phyloP scores from a whole-genome alignment of 2,888 invertebrate genomes.

The Parascotia fuliginaria region DNA sequence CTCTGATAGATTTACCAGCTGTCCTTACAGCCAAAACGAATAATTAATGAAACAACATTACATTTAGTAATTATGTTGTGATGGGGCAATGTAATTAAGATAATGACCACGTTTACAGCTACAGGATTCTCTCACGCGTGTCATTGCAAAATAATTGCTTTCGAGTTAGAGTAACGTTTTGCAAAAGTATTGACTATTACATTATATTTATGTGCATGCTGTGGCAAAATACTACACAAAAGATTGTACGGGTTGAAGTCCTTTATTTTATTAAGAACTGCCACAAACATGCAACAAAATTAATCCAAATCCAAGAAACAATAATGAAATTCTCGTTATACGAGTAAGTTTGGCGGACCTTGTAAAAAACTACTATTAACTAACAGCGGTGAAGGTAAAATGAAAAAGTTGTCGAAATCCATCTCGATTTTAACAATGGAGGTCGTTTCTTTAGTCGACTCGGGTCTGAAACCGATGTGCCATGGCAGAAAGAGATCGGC shows the following conservation, averaged over 20 bases:
- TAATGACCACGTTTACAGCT: background rate
- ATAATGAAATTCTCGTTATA: too few species aligned
- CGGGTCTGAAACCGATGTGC: conserved; percentile 37
- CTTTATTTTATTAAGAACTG: too few species aligned
- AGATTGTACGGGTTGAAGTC: too few species aligned
- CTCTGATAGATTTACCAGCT: conserved; percentile 9
- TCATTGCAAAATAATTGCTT: too few species aligned
- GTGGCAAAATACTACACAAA: too few species aligned
- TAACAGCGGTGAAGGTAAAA: conserved; percentile 20
- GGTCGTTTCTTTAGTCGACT: conserved; percentile 37
- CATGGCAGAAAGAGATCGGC: conserved; percentile 28
- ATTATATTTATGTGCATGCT: too few species aligned
- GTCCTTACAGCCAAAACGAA: conserved; percentile 1
- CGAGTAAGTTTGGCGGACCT: too few species aligned
- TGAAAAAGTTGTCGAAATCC: conserved; percentile 50
- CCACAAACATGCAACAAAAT: too few species aligned
- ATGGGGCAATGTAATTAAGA: background rate
- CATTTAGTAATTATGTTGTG: conserved; percentile 1
- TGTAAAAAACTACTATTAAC: background rate
- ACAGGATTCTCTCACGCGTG: background rate
- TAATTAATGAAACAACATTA: conserved; percentile 7
- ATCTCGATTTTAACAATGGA: conserved; percentile 52
- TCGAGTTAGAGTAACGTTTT: too few species aligned
- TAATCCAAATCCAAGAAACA: too few species aligned
- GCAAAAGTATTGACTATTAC: too few species aligned